These are phyloP conservation scores for Synergus umbraculus DNA, from an alignment of 2,888 invertebrate species.

Conservation along the genomic window DNA sequence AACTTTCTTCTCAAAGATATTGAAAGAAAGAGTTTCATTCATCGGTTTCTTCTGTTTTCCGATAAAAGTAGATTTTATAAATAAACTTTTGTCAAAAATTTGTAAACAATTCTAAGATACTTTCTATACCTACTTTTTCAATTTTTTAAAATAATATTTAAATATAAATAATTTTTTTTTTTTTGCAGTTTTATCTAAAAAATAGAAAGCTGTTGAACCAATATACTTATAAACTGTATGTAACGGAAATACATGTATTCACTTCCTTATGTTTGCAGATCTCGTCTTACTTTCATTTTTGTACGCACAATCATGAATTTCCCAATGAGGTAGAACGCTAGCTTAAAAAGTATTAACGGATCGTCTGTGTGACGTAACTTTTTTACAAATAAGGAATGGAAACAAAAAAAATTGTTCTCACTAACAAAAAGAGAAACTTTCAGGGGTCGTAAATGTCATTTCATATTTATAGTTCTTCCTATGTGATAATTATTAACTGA, in stretches of 20 bases:
- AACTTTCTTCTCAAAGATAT: constrained; percentile 36
- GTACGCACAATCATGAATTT: constrained; percentile 41
- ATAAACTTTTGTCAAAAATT: neutral
- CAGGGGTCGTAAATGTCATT: neutral
- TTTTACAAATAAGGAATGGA: neutral
- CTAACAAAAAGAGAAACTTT: neutral
- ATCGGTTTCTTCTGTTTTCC: constrained; percentile 5
- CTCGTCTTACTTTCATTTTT: constrained; percentile 53
- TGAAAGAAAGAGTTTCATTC: constrained; percentile 38
- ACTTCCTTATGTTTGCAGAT: constrained; percentile 44
- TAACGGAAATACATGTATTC: constrained; percentile 14
- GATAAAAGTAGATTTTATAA: neutral
- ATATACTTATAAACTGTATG: constrained; percentile 2
- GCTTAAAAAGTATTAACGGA: constrained; percentile 8
- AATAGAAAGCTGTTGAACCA: constrained; percentile 26
- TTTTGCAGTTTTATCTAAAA: neutral
- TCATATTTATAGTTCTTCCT: neutral
- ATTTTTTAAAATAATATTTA: neutral
- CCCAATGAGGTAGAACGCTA: neutral
- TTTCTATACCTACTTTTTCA: neutral
- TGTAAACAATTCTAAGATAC: neutral
- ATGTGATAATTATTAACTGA: neutral
- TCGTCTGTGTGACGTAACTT: neutral
- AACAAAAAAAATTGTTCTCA: neutral
- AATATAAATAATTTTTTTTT: no score